phyloP scores from a whole-genome alignment of 2,113 vertebrate genomes.

The Lophius piscatorius region DNA sequence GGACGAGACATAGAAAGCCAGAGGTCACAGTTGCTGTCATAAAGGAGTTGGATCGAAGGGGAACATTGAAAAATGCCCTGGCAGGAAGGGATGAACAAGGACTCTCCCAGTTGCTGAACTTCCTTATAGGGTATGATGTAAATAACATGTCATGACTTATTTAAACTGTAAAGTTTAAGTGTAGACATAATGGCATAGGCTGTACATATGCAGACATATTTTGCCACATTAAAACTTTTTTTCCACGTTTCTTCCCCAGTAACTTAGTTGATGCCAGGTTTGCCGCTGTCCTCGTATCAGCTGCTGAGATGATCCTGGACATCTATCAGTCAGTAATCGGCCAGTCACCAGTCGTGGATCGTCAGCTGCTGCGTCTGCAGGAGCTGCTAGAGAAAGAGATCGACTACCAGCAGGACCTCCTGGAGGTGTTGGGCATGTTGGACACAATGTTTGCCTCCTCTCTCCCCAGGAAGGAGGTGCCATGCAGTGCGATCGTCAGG shows the following conservation, averaged over 20 bases:
- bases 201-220: not conserved
- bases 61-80: slow-evolving; percentile 92
- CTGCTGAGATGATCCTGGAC: slow-evolving; percentile 90
- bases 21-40: slow-evolving; percentile 92
- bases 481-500: slow-evolving; percentile 33
- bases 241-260: slow-evolving; percentile 68
- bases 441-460: slow-evolving; percentile 94
- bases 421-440: slow-evolving; percentile 96
- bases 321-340: slow-evolving; percentile 88
- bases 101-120: slow-evolving; percentile 85
- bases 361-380: slow-evolving; percentile 88
- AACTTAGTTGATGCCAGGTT: slow-evolving; percentile 89
- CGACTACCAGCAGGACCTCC: slow-evolving; percentile 90
- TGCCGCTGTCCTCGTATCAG: slow-evolving; percentile 83
- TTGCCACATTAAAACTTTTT: not conserved
- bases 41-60: slow-evolving; percentile 92
- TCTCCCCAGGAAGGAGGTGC: slow-evolving; percentile 77
- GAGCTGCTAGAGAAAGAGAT: slow-evolving; percentile 89
- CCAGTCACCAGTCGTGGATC: slow-evolving; percentile 89
- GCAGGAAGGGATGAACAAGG: slow-evolving; percentile 91
- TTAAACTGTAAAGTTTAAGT: not conserved
- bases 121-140: slow-evolving; percentile 86
- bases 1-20: slow-evolving; percentile 79
- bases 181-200: not conserved
- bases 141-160: not conserved